phyloP scores from a whole-genome alignment of 2,888 invertebrate species.

The Drosophila acutilabella region DNA sequence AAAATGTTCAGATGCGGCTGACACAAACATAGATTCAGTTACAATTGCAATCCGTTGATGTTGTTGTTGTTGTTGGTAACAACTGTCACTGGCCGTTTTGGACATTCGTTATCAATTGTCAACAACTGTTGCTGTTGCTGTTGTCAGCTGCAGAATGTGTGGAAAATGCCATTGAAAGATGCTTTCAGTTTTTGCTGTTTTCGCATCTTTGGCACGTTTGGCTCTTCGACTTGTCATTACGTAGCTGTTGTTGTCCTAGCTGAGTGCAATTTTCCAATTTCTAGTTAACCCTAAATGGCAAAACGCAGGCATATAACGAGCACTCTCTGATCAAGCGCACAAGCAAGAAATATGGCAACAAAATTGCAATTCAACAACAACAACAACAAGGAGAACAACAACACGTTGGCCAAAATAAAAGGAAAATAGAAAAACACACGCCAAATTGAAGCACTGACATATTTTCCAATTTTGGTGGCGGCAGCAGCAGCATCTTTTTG shows the following conservation, averaged over 20 bases:
- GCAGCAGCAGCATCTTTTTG: constrained; percentile 29
- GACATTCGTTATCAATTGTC: constrained; percentile 64
- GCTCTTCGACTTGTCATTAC: constrained; percentile 32
- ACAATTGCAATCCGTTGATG: constrained; percentile 41
- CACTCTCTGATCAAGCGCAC: constrained; percentile 21
- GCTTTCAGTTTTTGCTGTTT: constrained; percentile 33
- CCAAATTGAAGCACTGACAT: constrained; percentile 71
- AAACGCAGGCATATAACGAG: constrained; percentile 58
- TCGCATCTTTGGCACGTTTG: constrained; percentile 67
- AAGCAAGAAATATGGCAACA: constrained; percentile 68
- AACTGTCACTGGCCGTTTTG: constrained; percentile 54
- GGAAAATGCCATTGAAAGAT: constrained; percentile 50
- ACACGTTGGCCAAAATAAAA: constrained; percentile 1
- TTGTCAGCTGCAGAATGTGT: constrained; percentile 42
- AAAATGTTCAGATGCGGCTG: constrained; percentile 23
- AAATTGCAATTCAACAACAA: constrained; percentile 47
- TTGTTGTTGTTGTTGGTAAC: constrained; percentile 24
- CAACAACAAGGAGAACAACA: constrained; percentile 16
- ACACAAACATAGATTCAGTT: constrained; percentile 31
- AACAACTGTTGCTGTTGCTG: constrained; percentile 46
- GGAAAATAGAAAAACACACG: constrained; percentile 41
- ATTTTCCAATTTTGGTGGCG: constrained; percentile 77
- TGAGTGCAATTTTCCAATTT: constrained; percentile 76
- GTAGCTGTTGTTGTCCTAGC: constrained; percentile 18
- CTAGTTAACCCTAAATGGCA: constrained; percentile 67